Evolutionary conservation across 2,797 vertebrate species (phyloP).

Genomic region (Sus cebifrons): DNA sequence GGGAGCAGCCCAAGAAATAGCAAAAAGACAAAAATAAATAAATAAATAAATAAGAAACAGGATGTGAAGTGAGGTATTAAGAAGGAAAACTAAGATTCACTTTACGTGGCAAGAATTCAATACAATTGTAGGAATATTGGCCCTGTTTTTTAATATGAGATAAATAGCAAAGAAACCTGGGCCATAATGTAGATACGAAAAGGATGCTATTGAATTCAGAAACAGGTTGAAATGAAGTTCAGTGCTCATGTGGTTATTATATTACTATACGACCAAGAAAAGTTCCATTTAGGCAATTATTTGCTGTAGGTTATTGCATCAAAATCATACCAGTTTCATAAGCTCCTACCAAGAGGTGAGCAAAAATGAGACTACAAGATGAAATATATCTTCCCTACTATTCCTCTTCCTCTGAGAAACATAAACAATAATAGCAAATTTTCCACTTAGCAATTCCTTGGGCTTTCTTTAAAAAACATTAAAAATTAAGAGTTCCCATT

Average conservation of each 20-base stretch:
- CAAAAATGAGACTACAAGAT: neutral
- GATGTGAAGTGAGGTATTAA: neutral
- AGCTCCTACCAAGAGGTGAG: neutral
- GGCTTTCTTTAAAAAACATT: constrained; percentile 23
- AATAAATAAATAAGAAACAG: neutral
- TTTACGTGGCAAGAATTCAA: too few relatives aligned
- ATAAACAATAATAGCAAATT: neutral
- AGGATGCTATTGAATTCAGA: constrained; percentile 5
- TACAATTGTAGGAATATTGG: neutral
- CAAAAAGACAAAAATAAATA: too few relatives aligned
- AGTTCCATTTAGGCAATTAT: neutral
- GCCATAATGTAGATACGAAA: neutral
- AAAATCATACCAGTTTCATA: neutral
- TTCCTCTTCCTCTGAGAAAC: constrained; percentile 12
- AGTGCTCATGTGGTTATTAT: neutral
- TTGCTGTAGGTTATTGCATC: neutral
- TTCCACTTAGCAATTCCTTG: neutral
- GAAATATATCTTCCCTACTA: neutral
- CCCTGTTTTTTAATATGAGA: neutral
- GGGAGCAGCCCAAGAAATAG: too few relatives aligned
- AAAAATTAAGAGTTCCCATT: too few relatives aligned
- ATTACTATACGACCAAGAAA: neutral
- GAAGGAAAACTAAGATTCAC: neutral
- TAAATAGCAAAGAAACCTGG: neutral
- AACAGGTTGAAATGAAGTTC: neutral